Evolutionary conservation across 1,140 invertebrate species (phyloP).

Genomic region (Drosophila busckii): DNA sequence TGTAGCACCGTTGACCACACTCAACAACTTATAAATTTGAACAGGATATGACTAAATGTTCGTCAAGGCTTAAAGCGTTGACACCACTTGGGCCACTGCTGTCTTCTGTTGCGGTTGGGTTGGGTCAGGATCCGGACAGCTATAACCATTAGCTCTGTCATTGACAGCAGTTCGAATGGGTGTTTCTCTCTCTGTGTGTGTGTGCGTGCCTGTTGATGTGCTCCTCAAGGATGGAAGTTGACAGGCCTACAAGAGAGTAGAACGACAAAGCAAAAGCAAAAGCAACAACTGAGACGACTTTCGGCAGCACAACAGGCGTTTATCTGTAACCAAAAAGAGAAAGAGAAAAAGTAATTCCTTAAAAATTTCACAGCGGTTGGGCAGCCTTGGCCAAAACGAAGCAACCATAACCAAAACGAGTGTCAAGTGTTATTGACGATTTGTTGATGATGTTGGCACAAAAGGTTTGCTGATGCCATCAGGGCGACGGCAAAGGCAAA

Average conservation of each 20-base stretch:
- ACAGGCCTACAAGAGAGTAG: constrained; percentile 5
- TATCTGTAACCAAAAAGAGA: constrained; percentile 49
- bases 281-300: not conserved
- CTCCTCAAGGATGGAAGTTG: too few relatives aligned
- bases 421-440: constrained; percentile 76
- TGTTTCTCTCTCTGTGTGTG: constrained; percentile 12
- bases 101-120: constrained; percentile 9
- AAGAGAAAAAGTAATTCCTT: constrained; percentile 70
- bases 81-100: constrained; percentile 24
- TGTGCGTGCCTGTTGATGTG: too few relatives aligned
- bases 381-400: constrained; percentile 26
- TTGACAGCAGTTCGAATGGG: constrained; percentile 13
- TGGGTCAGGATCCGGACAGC: constrained; percentile 40
- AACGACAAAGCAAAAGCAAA: constrained; percentile 1
- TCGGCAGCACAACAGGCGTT: constrained; percentile 27
- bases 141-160: not conserved
- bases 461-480: constrained; percentile 19
- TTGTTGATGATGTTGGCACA: constrained; percentile 70
- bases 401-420: constrained; percentile 32
- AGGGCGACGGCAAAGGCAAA: constrained; percentile 13
- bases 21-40: constrained; percentile 39
- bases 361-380: constrained; percentile 45
- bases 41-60: constrained; percentile 26
- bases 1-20: constrained; percentile 20
- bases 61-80: constrained; percentile 63